phyloP scores from a whole-genome alignment of 2,797 vertebrate species.

The Cirrhinus molitorella region DNA sequence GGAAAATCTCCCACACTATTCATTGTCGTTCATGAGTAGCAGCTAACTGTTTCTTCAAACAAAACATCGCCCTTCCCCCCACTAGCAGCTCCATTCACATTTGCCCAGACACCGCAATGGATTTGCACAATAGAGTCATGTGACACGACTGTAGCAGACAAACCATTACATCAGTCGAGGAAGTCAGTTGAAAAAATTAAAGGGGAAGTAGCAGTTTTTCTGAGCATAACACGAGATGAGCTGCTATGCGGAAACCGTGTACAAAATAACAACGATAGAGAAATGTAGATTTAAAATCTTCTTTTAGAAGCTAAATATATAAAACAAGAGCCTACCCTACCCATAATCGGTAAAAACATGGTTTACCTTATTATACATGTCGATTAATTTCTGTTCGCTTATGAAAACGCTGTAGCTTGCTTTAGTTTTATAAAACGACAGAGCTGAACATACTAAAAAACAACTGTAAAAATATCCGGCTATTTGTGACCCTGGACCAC shows the following conservation, averaged over 20 bases:
- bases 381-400: too few relatives aligned
- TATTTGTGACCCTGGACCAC: too few relatives aligned
- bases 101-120: constrained; percentile 64
- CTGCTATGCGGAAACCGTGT: background rate
- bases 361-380: too few relatives aligned
- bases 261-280: background rate
- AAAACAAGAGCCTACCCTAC: background rate
- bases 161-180: constrained; percentile 81
- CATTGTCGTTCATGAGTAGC: background rate
- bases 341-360: background rate
- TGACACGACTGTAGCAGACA: constrained; percentile 77
- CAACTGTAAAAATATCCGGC: background rate
- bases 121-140: constrained; percentile 72
- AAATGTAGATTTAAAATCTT: background rate
- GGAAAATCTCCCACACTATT: background rate
- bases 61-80: constrained; percentile 51
- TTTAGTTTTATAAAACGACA: background rate
- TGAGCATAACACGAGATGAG: background rate
- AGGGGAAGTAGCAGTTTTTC: constrained; percentile 61
- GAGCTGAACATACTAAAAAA: background rate
- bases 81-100: constrained; percentile 61
- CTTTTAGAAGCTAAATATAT: background rate
- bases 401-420: too few relatives aligned
- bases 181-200: constrained; percentile 75
- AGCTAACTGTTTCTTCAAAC: constrained; percentile 58